Conservation (phyloP, 1,140 invertebrate species). For the Macrobrachium nipponense region DNA sequence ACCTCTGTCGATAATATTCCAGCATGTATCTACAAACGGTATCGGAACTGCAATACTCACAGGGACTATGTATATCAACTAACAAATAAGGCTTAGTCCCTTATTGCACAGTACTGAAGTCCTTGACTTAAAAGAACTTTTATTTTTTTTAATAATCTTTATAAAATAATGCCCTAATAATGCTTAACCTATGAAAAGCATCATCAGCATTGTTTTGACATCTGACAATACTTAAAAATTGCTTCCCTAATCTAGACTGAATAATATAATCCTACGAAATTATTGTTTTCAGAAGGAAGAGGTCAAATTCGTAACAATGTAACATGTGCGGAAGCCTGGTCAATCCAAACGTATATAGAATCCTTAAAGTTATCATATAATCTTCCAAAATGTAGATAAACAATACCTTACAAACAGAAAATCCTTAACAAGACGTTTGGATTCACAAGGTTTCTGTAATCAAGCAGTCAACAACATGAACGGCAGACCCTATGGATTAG, state of each 20-base stretch:
- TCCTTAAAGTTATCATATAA: not conserved
- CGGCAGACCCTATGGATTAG: conserved; percentile 41
- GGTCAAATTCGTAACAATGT: conserved; percentile 51
- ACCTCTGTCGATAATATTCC: conserved; percentile 27
- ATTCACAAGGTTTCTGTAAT: conserved; percentile 56
- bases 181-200: conserved; percentile 48
- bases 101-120: conserved; percentile 50
- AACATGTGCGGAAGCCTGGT: conserved; percentile 50
- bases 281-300: conserved; percentile 51
- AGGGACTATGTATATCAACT: conserved; percentile 46
- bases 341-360: conserved; percentile 29
- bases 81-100: conserved; percentile 61
- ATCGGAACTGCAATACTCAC: conserved; percentile 46
- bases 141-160: conserved; percentile 21
- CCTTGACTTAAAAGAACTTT: conserved; percentile 2
- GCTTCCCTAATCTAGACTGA: conserved; percentile 54
- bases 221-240: conserved; percentile 38
- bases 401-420: conserved; percentile 24
- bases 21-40: conserved; percentile 16
- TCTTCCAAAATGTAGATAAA: conserved; percentile 11
- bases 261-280: conserved; percentile 59
- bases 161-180: conserved; percentile 60
- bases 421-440: conserved; percentile 39
- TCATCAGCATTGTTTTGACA: conserved; percentile 26
- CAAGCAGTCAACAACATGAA: conserved; percentile 59